phyloP scores from a whole-genome alignment of 2,113 vertebrate genomes.

The Thymallus thymallus region DNA sequence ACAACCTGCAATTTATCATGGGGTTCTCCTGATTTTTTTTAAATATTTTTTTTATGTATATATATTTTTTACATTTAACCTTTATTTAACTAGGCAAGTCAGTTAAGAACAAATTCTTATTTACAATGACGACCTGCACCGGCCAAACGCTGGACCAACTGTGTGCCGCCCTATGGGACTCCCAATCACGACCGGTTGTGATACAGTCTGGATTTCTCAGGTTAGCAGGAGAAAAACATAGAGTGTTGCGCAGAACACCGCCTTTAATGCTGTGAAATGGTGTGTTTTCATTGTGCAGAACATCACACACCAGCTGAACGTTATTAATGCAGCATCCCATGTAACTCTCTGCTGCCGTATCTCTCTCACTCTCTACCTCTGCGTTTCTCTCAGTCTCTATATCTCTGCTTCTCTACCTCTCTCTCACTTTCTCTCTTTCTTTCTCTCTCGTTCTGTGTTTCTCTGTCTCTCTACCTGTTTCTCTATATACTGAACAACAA shows the following conservation, averaged over 20 bases:
- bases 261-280: constrained; percentile 52
- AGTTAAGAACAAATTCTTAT: too few species aligned
- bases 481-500: too few species aligned
- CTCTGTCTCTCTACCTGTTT: constrained; percentile 20
- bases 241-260: constrained; percentile 52
- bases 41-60: too few species aligned
- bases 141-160: too few species aligned
- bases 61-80: too few species aligned
- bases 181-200: too few species aligned
- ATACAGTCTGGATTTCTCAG: too few species aligned
- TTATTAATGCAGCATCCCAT: constrained; percentile 52
- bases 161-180: too few species aligned
- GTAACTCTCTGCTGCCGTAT: neutral
- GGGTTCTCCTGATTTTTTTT: constrained; percentile 5
- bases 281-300: constrained; percentile 40
- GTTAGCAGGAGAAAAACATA: constrained; percentile 53
- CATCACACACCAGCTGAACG: constrained; percentile 40
- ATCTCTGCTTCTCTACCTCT: constrained; percentile 18
- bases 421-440: constrained; percentile 32
- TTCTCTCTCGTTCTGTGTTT: neutral
- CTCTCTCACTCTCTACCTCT: constrained; percentile 44
- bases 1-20: constrained; percentile 42
- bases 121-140: too few species aligned
- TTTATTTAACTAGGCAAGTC: too few species aligned
- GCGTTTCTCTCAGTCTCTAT: constrained; percentile 29